phyloP scores from a whole-genome alignment of 2,888 invertebrate genomes.

The Patella caerulea region DNA sequence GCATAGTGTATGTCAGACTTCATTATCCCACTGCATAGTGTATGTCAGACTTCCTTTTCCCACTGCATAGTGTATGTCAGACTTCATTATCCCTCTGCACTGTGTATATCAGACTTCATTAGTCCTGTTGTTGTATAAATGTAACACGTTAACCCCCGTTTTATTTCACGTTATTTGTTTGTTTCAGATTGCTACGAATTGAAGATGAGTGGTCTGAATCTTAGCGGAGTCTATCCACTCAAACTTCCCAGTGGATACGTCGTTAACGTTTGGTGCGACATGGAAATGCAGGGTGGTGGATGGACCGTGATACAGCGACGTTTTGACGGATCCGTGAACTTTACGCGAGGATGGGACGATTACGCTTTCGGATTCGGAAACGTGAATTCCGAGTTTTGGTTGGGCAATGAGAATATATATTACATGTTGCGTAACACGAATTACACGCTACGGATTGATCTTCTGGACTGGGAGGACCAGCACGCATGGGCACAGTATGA shows the following conservation, averaged over 20 bases:
- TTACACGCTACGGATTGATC: conserved; percentile 80
- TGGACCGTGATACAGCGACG: conserved; percentile 88
- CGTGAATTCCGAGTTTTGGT: conserved; percentile 83
- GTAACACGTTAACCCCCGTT: too few species aligned
- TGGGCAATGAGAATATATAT: conserved; percentile 88
- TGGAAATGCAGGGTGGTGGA: conserved; percentile 71
- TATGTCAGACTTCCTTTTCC: too few species aligned
- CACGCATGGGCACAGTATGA: conserved; percentile 85
- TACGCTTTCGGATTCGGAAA: conserved; percentile 88
- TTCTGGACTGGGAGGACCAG: conserved; percentile 88
- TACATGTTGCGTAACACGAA: conserved; percentile 76
- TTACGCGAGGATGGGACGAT: conserved; percentile 87
- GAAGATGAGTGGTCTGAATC: conserved; percentile 75
- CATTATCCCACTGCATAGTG: too few species aligned
- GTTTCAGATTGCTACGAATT: conserved; percentile 76
- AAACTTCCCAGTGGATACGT: conserved; percentile 76
- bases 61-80: background rate
- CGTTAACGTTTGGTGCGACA: conserved; percentile 82
- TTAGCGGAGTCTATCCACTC: conserved; percentile 83
- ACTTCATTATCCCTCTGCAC: too few species aligned
- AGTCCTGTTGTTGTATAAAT: too few species aligned
- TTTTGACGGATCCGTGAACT: conserved; percentile 83
- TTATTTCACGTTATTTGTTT: conserved; percentile 36
- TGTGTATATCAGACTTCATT: too few species aligned
- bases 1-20: too few species aligned